A percentile compares a stretch with the other conserved stretches of the same genome.
These are phyloP conservation scores for Sinocyclocheilus rhinocerous DNA, from an alignment of 2,113 vertebrate species.

Conservation along the genomic window DNA sequence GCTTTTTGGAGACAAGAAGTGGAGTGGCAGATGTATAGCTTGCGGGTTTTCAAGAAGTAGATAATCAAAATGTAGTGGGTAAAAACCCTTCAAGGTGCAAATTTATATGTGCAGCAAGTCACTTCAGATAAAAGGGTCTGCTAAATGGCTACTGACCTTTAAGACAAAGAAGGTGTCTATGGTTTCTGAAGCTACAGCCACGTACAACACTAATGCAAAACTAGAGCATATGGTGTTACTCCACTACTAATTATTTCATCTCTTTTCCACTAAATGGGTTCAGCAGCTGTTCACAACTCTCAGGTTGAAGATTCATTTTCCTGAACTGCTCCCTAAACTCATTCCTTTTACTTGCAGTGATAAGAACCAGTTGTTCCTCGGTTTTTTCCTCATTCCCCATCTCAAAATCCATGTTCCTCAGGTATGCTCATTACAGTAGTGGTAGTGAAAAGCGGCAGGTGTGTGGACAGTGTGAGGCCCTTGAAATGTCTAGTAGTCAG, in stretches of 20 bases:
- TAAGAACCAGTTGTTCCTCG: neutral
- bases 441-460: neutral
- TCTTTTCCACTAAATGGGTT: neutral
- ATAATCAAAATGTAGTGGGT: neutral
- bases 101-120: neutral
- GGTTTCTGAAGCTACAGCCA: neutral
- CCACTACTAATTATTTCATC: slow-evolving; percentile 14
- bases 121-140: neutral
- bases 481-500: slow-evolving; percentile 3
- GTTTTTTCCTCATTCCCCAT: neutral
- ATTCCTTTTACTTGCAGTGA: neutral
- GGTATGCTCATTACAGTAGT: slow-evolving; percentile 13
- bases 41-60: neutral
- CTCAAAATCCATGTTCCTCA: neutral
- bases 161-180: neutral
- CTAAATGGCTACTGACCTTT: slow-evolving; percentile 14
- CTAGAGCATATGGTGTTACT: slow-evolving; percentile 9
- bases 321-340: slow-evolving; percentile 10
- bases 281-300: slow-evolving; percentile 28
- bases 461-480: slow-evolving; percentile 3
- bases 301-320: slow-evolving; percentile 19
- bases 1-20: slow-evolving; percentile 7
- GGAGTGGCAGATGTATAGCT: neutral
- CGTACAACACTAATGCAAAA: neutral
- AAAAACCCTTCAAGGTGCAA: neutral